phyloP scores from a whole-genome alignment of 2,888 invertebrate genomes.

The Rhimphoctona megacephalus region DNA sequence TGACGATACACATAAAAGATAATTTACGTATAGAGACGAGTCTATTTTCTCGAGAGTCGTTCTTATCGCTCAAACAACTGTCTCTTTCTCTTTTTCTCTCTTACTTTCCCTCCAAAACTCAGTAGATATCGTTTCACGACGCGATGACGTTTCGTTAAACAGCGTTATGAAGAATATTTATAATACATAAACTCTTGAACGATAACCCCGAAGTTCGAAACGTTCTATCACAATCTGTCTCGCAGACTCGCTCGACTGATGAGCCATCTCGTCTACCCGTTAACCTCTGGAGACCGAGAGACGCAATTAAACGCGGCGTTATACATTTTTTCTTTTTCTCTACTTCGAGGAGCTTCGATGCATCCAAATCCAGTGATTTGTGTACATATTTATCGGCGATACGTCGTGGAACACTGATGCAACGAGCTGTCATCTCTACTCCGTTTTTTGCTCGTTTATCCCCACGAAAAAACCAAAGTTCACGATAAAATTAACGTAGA shows the following conservation, averaged over 20 bases:
- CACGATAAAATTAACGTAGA: neutral
- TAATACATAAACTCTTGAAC: slow-evolving; percentile 37
- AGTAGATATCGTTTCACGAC: slow-evolving; percentile 46
- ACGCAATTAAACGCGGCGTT: slow-evolving; percentile 65
- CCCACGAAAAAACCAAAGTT: neutral
- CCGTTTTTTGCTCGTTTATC: neutral
- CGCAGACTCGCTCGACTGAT: slow-evolving; percentile 72
- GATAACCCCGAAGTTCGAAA: slow-evolving; percentile 79
- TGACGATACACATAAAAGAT: slow-evolving; percentile 38
- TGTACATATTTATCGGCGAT: slow-evolving; percentile 9
- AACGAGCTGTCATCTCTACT: neutral
- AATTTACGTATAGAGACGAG: slow-evolving; percentile 40
- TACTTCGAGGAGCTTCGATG: slow-evolving; percentile 7
- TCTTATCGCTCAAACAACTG: slow-evolving; percentile 55
- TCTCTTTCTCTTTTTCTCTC: slow-evolving; percentile 11
- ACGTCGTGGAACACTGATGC: neutral
- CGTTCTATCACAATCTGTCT: slow-evolving; percentile 80
- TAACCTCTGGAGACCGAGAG: slow-evolving; percentile 44
- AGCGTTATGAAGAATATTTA: slow-evolving; percentile 34
- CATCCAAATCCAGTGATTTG: slow-evolving; percentile 16
- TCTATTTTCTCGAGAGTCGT: slow-evolving; percentile 58
- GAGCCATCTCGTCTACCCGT: slow-evolving; percentile 39
- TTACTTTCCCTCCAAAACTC: slow-evolving; percentile 7
- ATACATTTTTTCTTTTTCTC: neutral
- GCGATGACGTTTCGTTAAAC: slow-evolving; percentile 47